Evolutionary conservation across 2,888 invertebrate genomes (phyloP).

Genomic region (Amphiduros pacificus): DNA sequence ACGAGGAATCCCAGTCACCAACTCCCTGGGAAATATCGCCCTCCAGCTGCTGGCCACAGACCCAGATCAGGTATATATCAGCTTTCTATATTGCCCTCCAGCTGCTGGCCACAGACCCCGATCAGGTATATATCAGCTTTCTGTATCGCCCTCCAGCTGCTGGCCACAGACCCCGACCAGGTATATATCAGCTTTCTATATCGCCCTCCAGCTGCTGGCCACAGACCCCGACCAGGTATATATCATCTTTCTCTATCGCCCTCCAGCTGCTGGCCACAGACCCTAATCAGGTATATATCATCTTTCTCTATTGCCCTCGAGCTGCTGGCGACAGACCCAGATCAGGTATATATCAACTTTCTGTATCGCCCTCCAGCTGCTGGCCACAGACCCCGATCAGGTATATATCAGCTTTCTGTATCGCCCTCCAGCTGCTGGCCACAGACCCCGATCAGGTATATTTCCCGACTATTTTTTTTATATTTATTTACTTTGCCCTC

Average conservation of each 20-base stretch:
- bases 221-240: slow-evolving; percentile 46
- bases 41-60: slow-evolving; percentile 38
- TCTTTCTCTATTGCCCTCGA: too few relatives aligned
- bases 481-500: too few relatives aligned
- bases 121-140: too few relatives aligned
- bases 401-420: too few relatives aligned
- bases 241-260: too few relatives aligned
- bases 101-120: slow-evolving; percentile 39
- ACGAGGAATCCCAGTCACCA: slow-evolving; percentile 32
- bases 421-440: slow-evolving; percentile 34
- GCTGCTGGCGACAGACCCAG: slow-evolving; percentile 39
- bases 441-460: slow-evolving; percentile 46
- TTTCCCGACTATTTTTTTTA: too few relatives aligned
- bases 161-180: slow-evolving; percentile 41
- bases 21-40: slow-evolving; percentile 19
- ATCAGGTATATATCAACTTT: too few relatives aligned
- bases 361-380: slow-evolving; percentile 34
- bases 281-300: slow-evolving; percentile 45
- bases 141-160: slow-evolving; percentile 34
- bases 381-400: slow-evolving; percentile 41
- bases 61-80: slow-evolving; percentile 45
- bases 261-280: slow-evolving; percentile 38
- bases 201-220: slow-evolving; percentile 34
- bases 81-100: slow-evolving; percentile 30
- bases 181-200: too few relatives aligned